A percentile compares a stretch with the other conserved stretches of the same genome.
phyloP scores from a whole-genome alignment of 1,140 invertebrate genomes.

The Mercenaria mercenaria region DNA sequence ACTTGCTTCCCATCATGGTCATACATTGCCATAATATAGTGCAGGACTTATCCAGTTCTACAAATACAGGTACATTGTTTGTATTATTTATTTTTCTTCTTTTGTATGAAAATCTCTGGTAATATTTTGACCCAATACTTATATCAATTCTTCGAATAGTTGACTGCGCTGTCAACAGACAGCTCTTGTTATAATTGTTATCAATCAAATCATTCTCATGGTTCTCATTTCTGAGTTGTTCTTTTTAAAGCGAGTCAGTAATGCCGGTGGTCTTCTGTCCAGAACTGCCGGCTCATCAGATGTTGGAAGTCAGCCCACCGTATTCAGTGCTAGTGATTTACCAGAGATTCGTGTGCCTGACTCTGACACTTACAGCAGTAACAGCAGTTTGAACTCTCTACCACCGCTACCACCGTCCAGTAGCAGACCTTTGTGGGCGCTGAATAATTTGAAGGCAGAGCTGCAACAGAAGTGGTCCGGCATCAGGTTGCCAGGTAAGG shows the following conservation, averaged over 20 bases:
- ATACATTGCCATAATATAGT: too few species aligned
- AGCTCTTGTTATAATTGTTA: too few species aligned
- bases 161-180: too few species aligned
- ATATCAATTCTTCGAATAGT: too few species aligned
- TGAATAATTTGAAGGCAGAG: conserved; percentile 49
- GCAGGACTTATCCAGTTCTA: too few species aligned
- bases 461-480: conserved; percentile 30
- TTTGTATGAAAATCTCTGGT: too few species aligned
- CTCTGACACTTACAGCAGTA: background rate
- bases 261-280: conserved; percentile 36
- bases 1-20: too few species aligned
- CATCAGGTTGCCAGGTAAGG: conserved; percentile 42
- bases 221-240: too few species aligned
- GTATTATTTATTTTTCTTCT: too few species aligned
- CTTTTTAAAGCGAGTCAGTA: conserved; percentile 15
- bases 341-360: conserved; percentile 58
- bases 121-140: too few species aligned
- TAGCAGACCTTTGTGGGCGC: background rate
- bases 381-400: conserved; percentile 31
- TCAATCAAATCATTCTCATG: too few species aligned
- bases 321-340: background rate
- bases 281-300: conserved; percentile 4
- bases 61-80: too few species aligned
- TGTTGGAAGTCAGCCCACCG: background rate
- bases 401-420: background rate